Evolutionary conservation across 2,113 vertebrate genomes (phyloP).

Genomic region (Stictonetta naevosa): DNA sequence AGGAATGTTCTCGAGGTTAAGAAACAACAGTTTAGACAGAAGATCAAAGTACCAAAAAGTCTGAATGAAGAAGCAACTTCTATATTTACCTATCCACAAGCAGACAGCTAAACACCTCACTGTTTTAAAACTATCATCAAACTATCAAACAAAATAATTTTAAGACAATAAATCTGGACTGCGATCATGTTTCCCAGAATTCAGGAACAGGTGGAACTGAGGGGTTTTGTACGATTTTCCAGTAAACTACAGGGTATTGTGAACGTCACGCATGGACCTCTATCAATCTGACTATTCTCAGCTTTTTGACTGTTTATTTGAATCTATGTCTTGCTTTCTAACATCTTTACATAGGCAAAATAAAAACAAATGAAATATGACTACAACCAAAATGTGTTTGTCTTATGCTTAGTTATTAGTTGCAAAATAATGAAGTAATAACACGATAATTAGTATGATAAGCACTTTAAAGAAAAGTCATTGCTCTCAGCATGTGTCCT

Average conservation of each 20-base stretch:
- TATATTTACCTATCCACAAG: neutral
- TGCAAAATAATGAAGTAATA: neutral
- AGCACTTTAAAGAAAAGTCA: neutral
- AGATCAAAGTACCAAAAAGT: neutral
- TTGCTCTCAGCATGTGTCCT: neutral
- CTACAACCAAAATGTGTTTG: neutral
- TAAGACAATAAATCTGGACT: neutral
- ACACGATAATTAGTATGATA: neutral
- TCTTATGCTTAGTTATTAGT: neutral
- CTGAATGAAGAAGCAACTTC: neutral
- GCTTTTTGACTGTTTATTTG: neutral
- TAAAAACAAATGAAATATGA: neutral
- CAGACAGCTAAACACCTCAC: neutral
- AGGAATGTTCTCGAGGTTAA: neutral
- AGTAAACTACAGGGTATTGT: neutral
- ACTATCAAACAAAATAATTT: neutral
- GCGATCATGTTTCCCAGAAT: neutral
- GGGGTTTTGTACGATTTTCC: neutral
- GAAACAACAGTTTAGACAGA: neutral
- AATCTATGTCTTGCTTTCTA: neutral
- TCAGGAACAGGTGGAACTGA: neutral
- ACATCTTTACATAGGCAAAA: neutral
- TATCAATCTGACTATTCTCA: neutral
- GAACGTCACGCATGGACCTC: neutral
- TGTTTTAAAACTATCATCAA: neutral